phyloP scores from a whole-genome alignment of 1,140 invertebrate genomes.

The Pseudobourletiella spinata region DNA sequence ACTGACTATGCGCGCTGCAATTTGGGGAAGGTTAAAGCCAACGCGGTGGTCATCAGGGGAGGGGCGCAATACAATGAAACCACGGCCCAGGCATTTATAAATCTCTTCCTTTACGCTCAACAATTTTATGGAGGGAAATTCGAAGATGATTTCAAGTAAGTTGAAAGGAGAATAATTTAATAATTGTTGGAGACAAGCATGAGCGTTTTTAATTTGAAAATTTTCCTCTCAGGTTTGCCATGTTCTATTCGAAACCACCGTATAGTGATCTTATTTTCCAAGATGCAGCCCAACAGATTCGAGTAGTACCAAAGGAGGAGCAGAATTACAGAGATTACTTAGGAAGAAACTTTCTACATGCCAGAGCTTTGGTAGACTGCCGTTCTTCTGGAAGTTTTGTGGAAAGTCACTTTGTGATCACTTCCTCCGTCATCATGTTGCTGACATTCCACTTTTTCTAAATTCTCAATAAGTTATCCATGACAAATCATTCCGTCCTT shows the following conservation, averaged over 20 bases:
- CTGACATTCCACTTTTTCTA: background rate
- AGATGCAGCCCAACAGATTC: slow-evolving; percentile 77
- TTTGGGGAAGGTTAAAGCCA: slow-evolving; percentile 80
- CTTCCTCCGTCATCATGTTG: background rate
- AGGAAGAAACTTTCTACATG: slow-evolving; percentile 64
- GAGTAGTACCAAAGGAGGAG: slow-evolving; percentile 53
- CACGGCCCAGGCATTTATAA: slow-evolving; percentile 70
- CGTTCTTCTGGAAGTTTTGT: slow-evolving; percentile 35
- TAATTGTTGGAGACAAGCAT: slow-evolving; percentile 10
- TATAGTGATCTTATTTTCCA: slow-evolving; percentile 85
- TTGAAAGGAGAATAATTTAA: too few species aligned
- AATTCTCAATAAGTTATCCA: too few species aligned
- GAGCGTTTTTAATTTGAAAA: too few species aligned
- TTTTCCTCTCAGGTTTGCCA: slow-evolving; percentile 74
- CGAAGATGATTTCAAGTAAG: slow-evolving; percentile 69
- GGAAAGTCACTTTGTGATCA: background rate
- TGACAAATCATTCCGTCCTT: too few species aligned
- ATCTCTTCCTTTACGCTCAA: slow-evolving; percentile 80
- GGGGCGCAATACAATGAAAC: slow-evolving; percentile 64
- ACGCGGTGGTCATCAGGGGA: slow-evolving; percentile 74
- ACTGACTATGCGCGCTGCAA: slow-evolving; percentile 77
- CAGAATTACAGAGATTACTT: slow-evolving; percentile 59
- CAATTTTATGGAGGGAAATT: slow-evolving; percentile 79
- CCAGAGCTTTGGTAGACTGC: slow-evolving; percentile 66
- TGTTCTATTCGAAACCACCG: slow-evolving; percentile 73